These are phyloP conservation scores for Scartelaos histophorus DNA, from an alignment of 2,113 vertebrate species.

Conservation along the genomic window DNA sequence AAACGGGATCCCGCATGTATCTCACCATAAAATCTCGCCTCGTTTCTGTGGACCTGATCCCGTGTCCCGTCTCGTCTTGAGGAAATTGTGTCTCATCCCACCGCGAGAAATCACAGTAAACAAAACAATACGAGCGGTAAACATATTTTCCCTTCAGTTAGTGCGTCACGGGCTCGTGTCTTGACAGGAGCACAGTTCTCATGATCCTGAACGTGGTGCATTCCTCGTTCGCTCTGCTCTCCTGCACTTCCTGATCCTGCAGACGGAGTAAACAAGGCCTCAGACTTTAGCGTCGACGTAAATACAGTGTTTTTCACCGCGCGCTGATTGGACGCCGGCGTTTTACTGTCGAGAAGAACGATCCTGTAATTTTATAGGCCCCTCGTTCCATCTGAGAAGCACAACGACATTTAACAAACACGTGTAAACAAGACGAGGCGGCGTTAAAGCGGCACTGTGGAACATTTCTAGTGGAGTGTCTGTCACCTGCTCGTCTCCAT, in stretches of 20 bases:
- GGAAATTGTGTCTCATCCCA: too few relatives aligned
- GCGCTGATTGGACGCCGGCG: background rate
- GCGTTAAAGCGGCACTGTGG: too few relatives aligned
- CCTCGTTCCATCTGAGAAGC: background rate
- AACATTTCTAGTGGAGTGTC: too few relatives aligned
- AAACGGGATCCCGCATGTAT: too few relatives aligned
- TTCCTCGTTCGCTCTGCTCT: background rate
- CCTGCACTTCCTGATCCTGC: background rate
- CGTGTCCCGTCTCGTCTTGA: too few relatives aligned
- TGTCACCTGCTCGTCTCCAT: too few relatives aligned
- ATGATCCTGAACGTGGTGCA: background rate
- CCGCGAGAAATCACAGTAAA: background rate
- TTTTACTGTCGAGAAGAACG: background rate
- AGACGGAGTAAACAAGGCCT: background rate
- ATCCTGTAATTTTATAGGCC: background rate
- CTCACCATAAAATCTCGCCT: too few relatives aligned
- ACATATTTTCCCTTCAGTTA: background rate
- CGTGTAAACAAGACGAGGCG: background rate
- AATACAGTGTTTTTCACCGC: slow-evolving; percentile 1
- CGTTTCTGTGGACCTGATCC: too few relatives aligned
- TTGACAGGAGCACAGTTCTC: background rate
- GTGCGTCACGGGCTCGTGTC: background rate
- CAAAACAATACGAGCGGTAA: background rate
- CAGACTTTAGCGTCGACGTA: background rate
- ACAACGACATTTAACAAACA: background rate